phyloP scores from a whole-genome alignment of 64 coral and sea anemone species.

The Montipora sp. region DNA sequence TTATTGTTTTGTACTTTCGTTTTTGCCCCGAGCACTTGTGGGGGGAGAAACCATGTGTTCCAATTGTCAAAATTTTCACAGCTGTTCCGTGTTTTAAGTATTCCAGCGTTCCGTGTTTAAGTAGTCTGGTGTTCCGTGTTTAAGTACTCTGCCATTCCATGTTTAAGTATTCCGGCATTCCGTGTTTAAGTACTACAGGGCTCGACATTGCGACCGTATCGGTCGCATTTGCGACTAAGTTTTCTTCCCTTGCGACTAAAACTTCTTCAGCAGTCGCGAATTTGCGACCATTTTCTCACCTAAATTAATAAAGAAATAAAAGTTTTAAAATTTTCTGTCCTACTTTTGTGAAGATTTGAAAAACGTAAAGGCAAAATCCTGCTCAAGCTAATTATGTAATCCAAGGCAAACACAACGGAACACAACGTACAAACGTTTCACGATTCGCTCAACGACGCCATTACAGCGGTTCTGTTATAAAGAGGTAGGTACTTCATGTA shows the following conservation, averaged over 20 bases:
- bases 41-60: too few species aligned
- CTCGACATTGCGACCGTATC: slow-evolving; percentile 12
- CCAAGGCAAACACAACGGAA: too few species aligned
- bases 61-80: too few species aligned
- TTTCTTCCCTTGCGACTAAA: background rate
- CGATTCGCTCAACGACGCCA: background rate
- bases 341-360: background rate
- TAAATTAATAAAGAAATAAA: slow-evolving; percentile 10
- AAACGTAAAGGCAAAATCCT: slow-evolving; percentile 7
- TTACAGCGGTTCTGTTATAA: background rate
- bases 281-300: slow-evolving; percentile 3
- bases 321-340: background rate
- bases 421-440: background rate
- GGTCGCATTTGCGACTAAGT: background rate
- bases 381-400: background rate
- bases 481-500: slow-evolving; percentile 5
- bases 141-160: too few species aligned
- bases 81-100: too few species aligned
- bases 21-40: too few species aligned
- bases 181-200: background rate
- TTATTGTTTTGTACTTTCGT: too few species aligned
- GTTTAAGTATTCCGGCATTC: too few species aligned
- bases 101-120: too few species aligned
- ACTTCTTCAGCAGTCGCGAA: background rate
- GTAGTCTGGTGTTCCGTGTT: too few species aligned